Evolutionary conservation across 2,888 invertebrate genomes (phyloP).

Genomic region (Ormyrus rosae): DNA sequence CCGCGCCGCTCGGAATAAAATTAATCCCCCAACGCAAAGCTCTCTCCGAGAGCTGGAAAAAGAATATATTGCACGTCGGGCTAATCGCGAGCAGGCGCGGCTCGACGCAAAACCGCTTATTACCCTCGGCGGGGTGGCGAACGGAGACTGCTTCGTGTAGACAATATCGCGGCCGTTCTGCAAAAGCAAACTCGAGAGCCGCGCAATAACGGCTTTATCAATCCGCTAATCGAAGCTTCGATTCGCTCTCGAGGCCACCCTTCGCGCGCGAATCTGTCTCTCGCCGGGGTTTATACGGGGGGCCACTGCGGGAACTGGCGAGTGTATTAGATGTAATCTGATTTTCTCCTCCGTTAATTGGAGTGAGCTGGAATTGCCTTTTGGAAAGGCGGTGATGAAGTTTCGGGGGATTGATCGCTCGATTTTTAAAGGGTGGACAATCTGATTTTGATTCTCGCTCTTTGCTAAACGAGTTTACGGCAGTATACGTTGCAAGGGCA

Average conservation of each 20-base stretch:
- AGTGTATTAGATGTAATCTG: background rate
- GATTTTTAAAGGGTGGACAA: conserved; percentile 3
- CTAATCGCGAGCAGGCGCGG: background rate
- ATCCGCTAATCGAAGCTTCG: conserved; percentile 39
- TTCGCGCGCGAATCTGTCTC: conserved; percentile 44
- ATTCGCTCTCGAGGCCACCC: conserved; percentile 38
- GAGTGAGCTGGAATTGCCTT: background rate
- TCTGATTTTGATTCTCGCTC: no score
- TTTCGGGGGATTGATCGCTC: no score
- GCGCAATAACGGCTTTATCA: conserved; percentile 34
- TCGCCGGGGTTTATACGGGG: background rate
- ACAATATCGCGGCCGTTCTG: background rate
- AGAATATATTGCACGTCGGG: background rate
- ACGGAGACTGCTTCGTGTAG: background rate
- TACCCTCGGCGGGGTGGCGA: background rate
- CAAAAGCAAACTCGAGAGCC: conserved; percentile 22
- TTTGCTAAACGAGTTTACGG: no score
- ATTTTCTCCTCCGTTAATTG: conserved; percentile 12
- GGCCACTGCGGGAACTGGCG: background rate
- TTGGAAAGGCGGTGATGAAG: background rate
- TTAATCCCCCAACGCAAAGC: background rate
- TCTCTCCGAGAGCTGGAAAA: background rate
- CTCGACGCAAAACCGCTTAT: conserved; percentile 16
- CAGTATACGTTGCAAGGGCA: no score
- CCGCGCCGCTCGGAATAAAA: background rate